Conservation (phyloP, 1,140 invertebrate genomes). For the Brachionus angularis region DNA sequence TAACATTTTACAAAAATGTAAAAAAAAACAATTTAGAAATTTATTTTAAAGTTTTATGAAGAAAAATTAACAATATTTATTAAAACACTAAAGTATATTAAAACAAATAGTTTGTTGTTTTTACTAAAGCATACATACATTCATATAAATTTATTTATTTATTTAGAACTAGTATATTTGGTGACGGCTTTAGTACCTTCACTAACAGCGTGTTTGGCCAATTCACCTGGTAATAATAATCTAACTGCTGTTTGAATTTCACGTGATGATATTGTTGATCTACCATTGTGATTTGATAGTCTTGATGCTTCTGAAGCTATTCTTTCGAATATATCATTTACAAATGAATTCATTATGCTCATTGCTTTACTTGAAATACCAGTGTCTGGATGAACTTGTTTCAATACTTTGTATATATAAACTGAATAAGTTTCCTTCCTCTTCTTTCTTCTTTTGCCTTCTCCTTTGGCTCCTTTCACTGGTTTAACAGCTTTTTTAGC, state of each 20-base stretch:
- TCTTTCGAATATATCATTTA: constrained; percentile 59
- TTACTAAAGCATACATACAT: too few species aligned
- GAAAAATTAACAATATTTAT: too few species aligned
- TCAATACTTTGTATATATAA: constrained; percentile 70
- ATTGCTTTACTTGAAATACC: constrained; percentile 63
- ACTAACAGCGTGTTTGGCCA: constrained; percentile 64
- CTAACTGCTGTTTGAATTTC: constrained; percentile 66
- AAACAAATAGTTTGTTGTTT: too few species aligned
- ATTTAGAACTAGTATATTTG: constrained; percentile 63
- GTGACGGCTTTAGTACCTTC: constrained; percentile 64
- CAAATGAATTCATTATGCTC: constrained; percentile 57
- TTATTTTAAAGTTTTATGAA: too few species aligned
- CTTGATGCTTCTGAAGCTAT: constrained; percentile 55
- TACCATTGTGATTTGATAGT: constrained; percentile 56
- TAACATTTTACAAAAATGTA: too few species aligned
- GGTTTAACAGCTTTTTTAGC: constrained; percentile 47
- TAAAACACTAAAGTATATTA: too few species aligned
- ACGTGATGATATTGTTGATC: constrained; percentile 60
- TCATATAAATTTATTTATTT: too few species aligned
- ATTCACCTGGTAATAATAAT: constrained; percentile 64
- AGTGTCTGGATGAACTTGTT: constrained; percentile 68
- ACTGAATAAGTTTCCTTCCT: constrained; percentile 66
- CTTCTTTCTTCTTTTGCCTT: constrained; percentile 5
- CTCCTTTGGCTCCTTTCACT: constrained; percentile 44
- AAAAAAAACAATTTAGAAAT: too few species aligned